A percentile compares a stretch with the other conserved stretches of the same genome.
These are phyloP conservation scores for Apodemus agrarius DNA, from an alignment of 2,797 vertebrate genomes.

Conservation along the genomic window DNA sequence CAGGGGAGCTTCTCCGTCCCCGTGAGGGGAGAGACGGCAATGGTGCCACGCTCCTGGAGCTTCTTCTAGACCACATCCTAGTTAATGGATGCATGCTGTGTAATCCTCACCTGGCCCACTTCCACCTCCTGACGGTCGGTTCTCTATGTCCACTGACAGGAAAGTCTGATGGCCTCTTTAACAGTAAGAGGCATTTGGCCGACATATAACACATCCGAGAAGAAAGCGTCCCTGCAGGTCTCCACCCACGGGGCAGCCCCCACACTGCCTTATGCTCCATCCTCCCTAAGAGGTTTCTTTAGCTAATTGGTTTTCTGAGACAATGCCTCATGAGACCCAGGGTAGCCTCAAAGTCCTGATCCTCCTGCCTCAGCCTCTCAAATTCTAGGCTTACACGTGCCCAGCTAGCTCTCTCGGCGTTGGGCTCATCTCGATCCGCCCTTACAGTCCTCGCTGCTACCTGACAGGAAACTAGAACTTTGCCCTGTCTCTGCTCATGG, in stretches of 20 bases:
- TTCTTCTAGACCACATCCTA: neutral
- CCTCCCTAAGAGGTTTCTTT: neutral
- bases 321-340: neutral
- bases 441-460: neutral
- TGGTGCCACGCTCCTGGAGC: neutral
- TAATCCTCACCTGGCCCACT: neutral
- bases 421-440: neutral
- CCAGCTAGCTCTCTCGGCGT: neutral
- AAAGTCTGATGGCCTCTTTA: neutral
- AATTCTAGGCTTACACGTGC: neutral
- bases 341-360: neutral
- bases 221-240: neutral
- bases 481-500: neutral
- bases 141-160: neutral
- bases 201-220: neutral
- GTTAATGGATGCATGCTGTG: neutral
- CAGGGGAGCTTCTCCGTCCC: neutral
- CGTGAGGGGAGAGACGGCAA: constrained; percentile 20
- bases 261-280: neutral
- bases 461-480: neutral
- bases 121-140: neutral
- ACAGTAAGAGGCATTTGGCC: neutral
- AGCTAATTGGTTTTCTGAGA: neutral
- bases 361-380: neutral
- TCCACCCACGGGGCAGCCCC: neutral